Evolutionary conservation across 2,888 invertebrate species (phyloP), one percentile per base, ranked within the genome.

Genomic region (Biston stratarius): DNA sequence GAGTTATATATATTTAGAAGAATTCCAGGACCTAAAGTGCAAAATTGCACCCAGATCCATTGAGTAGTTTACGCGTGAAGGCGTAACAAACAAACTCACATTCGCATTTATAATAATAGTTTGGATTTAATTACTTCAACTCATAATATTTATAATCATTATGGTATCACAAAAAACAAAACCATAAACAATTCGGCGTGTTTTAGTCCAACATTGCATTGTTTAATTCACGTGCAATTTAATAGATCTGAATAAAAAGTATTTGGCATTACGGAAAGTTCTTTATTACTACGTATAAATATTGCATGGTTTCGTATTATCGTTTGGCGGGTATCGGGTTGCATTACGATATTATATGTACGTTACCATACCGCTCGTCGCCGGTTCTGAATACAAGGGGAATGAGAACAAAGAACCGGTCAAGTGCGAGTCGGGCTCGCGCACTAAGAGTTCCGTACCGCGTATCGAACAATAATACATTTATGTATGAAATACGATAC

Each of bases 221-320:
- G 77, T 79, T 78, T 74, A 76, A 74, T 81, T 82, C 81, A 81
- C 80, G 78, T 83, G 76, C 83, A 83, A 84, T 86, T 86, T 82
- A 83, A 82, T 80, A 83, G 79, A 81, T 80, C 72, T 73, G 77
- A 81, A 83, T 84, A 79, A 83, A 83, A 81, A 77, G 78, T 75
- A 71, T 70, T 75, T 73, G 71, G 72, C 79, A 78, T 81, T 78
- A 78, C 75, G 75, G 76, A 77, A 79, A 82, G 78, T 74, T 77
- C 77, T 77, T 80, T 73, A 73, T 76, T n/a, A n/a, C n/a, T 24
- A 24, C 24, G 24, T 24, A 24, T 79, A 83, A 82, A 83, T 80
- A 83, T 77, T 74, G 74, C 75, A 81, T 74, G 61, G 75, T 72
- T 71, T 69, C 66, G 74, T 71, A 76, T 79, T 79, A 78, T 81